Conservation (phyloP, 92 coral and sea anemone species). For the Phenganax subtilis region DNA sequence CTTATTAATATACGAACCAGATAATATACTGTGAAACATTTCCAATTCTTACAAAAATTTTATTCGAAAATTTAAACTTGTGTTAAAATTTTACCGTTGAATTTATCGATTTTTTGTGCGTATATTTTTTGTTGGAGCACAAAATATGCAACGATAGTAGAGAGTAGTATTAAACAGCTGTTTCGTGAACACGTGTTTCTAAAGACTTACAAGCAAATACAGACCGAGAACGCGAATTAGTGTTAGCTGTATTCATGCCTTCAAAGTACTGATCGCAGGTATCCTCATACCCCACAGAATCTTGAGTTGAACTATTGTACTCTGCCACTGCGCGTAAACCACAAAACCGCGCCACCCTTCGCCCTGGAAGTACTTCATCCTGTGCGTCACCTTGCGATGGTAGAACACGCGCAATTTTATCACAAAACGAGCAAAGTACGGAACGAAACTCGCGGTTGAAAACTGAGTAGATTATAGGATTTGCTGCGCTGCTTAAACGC, state of each 20-base stretch:
- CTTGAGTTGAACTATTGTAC: background rate
- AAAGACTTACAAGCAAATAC: slow-evolving; percentile 6
- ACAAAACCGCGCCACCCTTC: background rate
- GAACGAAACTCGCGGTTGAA: slow-evolving; percentile 86
- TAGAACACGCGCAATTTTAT: background rate
- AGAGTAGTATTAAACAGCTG: background rate
- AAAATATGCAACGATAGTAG: background rate
- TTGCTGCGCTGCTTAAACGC: slow-evolving; percentile 76
- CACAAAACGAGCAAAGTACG: slow-evolving; percentile 54
- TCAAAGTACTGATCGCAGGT: slow-evolving; percentile 5
- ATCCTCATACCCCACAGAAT: background rate
- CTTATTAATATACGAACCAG: too few relatives aligned
- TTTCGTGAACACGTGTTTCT: slow-evolving; percentile 19
- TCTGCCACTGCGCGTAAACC: background rate
- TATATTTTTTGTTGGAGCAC: background rate
- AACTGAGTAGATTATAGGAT: slow-evolving; percentile 89
- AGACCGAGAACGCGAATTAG: slow-evolving; percentile 11
- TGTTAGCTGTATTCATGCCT: slow-evolving; percentile 6
- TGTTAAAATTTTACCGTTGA: too few relatives aligned
- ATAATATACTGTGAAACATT: too few relatives aligned
- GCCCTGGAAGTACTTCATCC: background rate
- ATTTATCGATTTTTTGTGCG: too few relatives aligned
- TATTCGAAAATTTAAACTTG: too few relatives aligned
- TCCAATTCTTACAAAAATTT: too few relatives aligned
- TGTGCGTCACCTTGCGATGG: background rate